Percentiles rank a stretch among this genome's conserved stretches.
These are phyloP conservation scores for Sceloporus undulatus DNA, from an alignment of 2,113 vertebrate genomes.

Conservation along the genomic window DNA sequence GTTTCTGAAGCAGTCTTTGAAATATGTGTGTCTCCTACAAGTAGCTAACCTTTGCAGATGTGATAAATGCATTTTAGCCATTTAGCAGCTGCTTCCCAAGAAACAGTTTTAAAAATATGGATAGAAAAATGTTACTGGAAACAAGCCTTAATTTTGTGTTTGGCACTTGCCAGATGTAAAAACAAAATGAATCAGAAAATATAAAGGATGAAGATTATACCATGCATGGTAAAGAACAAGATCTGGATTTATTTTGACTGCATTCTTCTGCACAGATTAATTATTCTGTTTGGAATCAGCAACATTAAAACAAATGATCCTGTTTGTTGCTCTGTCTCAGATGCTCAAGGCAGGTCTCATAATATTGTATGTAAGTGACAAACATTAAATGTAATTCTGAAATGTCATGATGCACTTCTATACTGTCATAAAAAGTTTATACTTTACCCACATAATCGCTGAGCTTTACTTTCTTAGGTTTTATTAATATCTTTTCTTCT, in stretches of 20 bases:
- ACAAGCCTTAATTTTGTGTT: not conserved
- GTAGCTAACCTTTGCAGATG: not conserved
- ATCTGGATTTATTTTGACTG: not conserved
- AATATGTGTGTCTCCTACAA: not conserved
- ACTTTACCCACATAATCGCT: constrained; percentile 85
- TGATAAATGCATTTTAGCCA: not conserved
- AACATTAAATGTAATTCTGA: not conserved
- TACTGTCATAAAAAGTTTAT: constrained; percentile 15
- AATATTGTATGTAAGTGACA: not conserved
- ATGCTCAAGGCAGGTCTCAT: not conserved
- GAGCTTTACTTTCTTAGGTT: constrained; percentile 77
- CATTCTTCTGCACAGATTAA: not conserved
- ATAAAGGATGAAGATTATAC: not conserved
- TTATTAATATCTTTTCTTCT: constrained; percentile 81
- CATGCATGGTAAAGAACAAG: not conserved
- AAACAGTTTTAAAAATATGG: too few species aligned
- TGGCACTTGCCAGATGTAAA: not conserved
- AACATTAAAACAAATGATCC: not conserved
- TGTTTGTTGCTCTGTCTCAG: not conserved
- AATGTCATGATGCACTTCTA: not conserved
- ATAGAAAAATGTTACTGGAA: not conserved
- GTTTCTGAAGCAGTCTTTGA: not conserved
- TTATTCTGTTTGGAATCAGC: not conserved
- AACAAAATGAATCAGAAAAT: constrained; percentile 6
- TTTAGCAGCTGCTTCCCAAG: not conserved